Evolutionary conservation across 2,888 invertebrate genomes (phyloP), one percentile per base, ranked within the genome.

Genomic region (Crossocerus cetratus): DNA sequence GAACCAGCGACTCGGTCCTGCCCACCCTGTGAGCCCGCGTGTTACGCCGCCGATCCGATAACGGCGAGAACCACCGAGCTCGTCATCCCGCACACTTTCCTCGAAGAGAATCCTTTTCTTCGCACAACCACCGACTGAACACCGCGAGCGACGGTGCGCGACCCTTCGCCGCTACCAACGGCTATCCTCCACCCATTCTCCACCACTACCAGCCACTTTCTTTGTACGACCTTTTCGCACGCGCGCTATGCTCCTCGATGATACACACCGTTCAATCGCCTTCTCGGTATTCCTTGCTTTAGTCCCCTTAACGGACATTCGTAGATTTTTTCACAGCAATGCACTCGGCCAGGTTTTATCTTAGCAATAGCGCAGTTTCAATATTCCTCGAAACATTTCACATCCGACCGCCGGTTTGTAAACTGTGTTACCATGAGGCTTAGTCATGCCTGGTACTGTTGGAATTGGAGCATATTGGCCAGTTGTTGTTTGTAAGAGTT

Each of bases 81-180:
- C 49, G 49, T 49, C 49, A 49, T 49, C 13, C 16, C 65, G 61
- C 78, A 61, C 70, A 61, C 70, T 66, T 65, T 69, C 72, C 66
- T 68, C 68, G 74, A 72, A 76, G 80, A 80, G 71, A 69, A 72
- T 76, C 80, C 69, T 82, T 75, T 64, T 67, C 69, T 65, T 59
- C 78, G 76, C 68, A 54, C 80, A 76, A 80, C 73, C 82, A 81
- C 82, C 82, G 75, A 81, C 81, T 81, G 77, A 77, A 56, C 80
- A 70, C 65, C 81, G 63, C 69, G 54, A 63, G 61, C 73, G 73
- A 72, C 45, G 66, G 76, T 69, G 61, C 62, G 72, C 76, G 66
- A 49, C 8, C 49, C 49, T 49, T 49, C 49, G 16, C 16, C 49
- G 62, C 57, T 74, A 69, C 58, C 43, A 18, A 11, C 53, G 62